Conservation (phyloP, 2,113 vertebrate species). For the Bubalus kerabau region DNA sequence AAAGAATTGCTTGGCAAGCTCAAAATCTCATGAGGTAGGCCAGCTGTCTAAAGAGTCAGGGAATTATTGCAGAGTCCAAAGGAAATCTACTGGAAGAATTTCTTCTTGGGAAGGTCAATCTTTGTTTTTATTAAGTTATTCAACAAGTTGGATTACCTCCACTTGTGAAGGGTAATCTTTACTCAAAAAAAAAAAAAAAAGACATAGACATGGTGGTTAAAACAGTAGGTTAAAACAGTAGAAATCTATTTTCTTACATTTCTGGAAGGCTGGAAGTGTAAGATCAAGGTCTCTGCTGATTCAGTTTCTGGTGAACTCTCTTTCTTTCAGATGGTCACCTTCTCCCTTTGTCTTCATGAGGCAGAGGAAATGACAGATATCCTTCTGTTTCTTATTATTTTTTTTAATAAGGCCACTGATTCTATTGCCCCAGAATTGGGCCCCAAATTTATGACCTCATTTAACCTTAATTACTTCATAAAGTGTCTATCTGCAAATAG, state of each 20-base stretch:
- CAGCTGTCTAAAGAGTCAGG: neutral
- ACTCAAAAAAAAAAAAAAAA: neutral
- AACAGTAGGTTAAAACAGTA: neutral
- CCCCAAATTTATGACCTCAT: neutral
- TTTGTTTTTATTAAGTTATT: neutral
- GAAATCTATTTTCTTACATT: neutral
- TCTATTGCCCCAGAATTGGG: neutral
- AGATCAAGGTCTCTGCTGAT: neutral
- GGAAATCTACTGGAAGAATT: neutral
- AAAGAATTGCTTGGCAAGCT: neutral
- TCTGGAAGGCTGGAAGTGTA: neutral
- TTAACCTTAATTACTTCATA: neutral
- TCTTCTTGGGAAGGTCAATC: neutral
- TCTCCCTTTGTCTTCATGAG: neutral
- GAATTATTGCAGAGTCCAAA: neutral
- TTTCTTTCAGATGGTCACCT: neutral
- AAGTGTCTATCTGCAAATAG: neutral
- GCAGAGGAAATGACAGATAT: neutral
- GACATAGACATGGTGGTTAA: neutral
- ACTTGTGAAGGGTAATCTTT: neutral
- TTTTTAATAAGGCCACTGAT: neutral
- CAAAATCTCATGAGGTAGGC: neutral
- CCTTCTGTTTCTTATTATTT: neutral
- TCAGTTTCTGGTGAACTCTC: neutral
- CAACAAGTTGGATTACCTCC: neutral